Base-by-base conservation (phyloP, 1,140 invertebrate genomes). In the Bemisia tabaci region DNA sequence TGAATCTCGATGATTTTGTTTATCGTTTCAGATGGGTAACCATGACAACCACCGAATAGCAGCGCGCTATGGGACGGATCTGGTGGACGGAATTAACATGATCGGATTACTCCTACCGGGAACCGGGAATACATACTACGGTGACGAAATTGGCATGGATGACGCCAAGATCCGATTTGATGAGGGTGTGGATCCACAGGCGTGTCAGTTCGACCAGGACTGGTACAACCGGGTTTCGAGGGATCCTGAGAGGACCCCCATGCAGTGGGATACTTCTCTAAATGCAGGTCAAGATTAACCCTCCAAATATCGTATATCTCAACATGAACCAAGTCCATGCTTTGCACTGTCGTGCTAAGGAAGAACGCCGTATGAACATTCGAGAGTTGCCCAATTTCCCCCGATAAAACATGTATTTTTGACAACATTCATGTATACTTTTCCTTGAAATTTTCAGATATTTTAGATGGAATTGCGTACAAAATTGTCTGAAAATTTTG, bases 81-180 rank as follows among this genome's bases (percentile, higher is more conserved):
- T 83, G 60, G 81, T 85, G 0, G 85, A 88, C 73, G 79, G 80
- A 0, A 74, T 88, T 12, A 85, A 86, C 69, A 84, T 87, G 74
- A 76, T 91, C 23, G 79, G 82, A 2, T 75, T 87, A 39, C 70
- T 88, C 0, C 71, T 92, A 22, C 87, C 88, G 12, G 90, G 90
- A 0, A 82, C 87, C 11, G 79, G 83, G 0, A 81, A 91, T 0
- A 85, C 84, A 65, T 92, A 92, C 74, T 87, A 91, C 76, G 91
- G 87, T 1, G 87, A 90, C 73, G 88, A 90, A 73, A 83, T 90
- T 65, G 90, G 85, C 1, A 90, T 92, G 87, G 77, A 80, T 1
- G 82, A 91, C 78, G 79, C 79, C 0, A 74, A 72, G 58, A 77
- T 87, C 0, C 77, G 76, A 65, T 82, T 78, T 74, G 77, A 80